These are phyloP conservation scores for Nothocercus nigrocapillus DNA, from an alignment of 2,113 vertebrate genomes.

Conservation along the genomic window DNA sequence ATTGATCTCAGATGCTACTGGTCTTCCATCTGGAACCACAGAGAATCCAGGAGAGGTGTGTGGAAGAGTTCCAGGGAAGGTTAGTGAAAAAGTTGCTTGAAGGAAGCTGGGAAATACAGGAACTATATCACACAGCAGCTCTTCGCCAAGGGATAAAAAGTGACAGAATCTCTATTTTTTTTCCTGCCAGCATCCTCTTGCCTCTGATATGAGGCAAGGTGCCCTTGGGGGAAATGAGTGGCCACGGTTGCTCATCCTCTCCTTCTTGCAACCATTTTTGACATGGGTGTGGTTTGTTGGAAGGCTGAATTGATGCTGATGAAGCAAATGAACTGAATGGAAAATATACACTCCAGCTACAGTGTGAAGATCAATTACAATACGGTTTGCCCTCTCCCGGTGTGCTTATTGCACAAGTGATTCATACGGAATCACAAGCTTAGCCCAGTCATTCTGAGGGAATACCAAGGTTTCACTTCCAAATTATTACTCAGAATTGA, in stretches of 20 bases:
- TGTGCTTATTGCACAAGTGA: conserved; percentile 48
- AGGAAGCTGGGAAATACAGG: background rate
- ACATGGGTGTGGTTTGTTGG: conserved; percentile 30
- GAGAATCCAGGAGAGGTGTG: background rate
- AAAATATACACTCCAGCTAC: conserved; percentile 51
- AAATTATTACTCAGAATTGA: conserved; percentile 75
- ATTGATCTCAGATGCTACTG: background rate
- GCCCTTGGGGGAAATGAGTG: conserved; percentile 4
- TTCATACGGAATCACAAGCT: conserved; percentile 66
- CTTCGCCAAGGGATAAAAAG: background rate
- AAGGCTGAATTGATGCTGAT: conserved; percentile 44
- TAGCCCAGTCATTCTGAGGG: conserved; percentile 63
- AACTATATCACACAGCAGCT: background rate
- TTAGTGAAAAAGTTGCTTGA: background rate
- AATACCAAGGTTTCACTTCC: conserved; percentile 70
- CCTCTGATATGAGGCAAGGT: background rate
- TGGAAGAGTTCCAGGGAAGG: background rate
- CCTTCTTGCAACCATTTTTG: conserved; percentile 46
- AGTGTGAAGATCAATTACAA: conserved; percentile 39
- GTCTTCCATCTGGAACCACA: background rate
- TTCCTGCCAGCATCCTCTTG: background rate
- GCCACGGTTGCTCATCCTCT: conserved; percentile 6
- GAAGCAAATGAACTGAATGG: conserved; percentile 53
- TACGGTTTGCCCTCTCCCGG: background rate
- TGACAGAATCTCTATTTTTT: background rate